A percentile compares a stretch with the other conserved stretches of the same genome.
phyloP scores from a whole-genome alignment of 2,113 vertebrate genomes.

The Australoheros scitulus region DNA sequence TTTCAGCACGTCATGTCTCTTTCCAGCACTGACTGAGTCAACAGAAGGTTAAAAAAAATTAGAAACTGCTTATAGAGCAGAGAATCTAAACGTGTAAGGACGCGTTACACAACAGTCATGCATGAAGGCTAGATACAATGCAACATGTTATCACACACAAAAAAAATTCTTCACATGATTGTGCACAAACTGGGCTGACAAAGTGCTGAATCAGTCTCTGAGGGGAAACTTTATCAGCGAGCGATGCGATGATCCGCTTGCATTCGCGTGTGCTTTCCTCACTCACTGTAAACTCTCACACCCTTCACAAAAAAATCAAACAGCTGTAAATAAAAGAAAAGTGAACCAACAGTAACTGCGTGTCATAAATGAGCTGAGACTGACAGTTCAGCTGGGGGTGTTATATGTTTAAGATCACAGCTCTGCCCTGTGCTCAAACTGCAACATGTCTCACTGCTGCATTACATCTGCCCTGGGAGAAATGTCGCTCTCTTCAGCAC shows the following conservation, averaged over 20 bases:
- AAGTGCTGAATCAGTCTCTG: background rate
- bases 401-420: conserved; percentile 16
- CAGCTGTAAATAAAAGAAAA: conserved; percentile 10
- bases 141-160: background rate
- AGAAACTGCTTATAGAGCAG: conserved; percentile 2
- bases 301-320: background rate
- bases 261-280: background rate
- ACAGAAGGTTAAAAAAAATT: conserved; percentile 34
- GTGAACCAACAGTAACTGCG: background rate
- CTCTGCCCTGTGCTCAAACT: conserved; percentile 29
- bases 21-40: conserved; percentile 47
- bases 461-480: conserved; percentile 9
- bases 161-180: background rate
- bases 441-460: background rate
- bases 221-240: background rate
- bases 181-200: background rate
- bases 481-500: background rate
- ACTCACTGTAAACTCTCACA: background rate
- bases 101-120: background rate
- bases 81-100: background rate
- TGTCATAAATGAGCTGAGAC: conserved; percentile 37
- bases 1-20: conserved; percentile 66
- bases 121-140: background rate
- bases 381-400: conserved; percentile 18
- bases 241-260: conserved; percentile 1